phyloP scores from a whole-genome alignment of 2,888 invertebrate genomes.

The Masnerella sp. region DNA sequence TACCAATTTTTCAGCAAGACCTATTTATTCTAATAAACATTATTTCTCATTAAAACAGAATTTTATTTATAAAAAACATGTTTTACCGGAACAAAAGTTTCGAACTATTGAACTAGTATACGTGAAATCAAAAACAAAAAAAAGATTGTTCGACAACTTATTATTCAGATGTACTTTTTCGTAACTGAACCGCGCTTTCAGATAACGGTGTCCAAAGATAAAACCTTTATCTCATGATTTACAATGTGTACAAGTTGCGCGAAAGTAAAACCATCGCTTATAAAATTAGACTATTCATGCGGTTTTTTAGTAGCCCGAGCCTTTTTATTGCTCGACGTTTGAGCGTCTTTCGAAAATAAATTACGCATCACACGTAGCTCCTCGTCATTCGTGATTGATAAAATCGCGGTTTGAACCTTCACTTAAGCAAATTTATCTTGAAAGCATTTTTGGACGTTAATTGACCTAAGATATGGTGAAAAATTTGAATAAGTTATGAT shows the following conservation, averaged over 20 bases:
- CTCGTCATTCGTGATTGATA: slow-evolving; percentile 26
- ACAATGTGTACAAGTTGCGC: slow-evolving; percentile 51
- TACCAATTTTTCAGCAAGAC: too few species aligned
- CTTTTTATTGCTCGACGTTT: slow-evolving; percentile 26
- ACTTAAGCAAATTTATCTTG: slow-evolving; percentile 16
- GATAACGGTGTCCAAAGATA: slow-evolving; percentile 47
- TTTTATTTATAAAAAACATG: too few species aligned
- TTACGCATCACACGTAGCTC: slow-evolving; percentile 11
- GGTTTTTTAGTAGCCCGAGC: slow-evolving; percentile 28
- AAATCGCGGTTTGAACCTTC: slow-evolving; percentile 15
- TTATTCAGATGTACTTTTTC: slow-evolving; percentile 28
- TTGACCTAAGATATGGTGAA: slow-evolving; percentile 11
- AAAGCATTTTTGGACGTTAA: slow-evolving; percentile 32
- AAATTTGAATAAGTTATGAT: slow-evolving; percentile 21
- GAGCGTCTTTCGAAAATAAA: slow-evolving; percentile 32
- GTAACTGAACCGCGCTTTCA: slow-evolving; percentile 22
- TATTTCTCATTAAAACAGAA: too few species aligned
- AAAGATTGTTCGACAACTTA: background rate
- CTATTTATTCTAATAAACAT: too few species aligned
- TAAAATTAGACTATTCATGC: slow-evolving; percentile 49
- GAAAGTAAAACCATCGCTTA: slow-evolving; percentile 46
- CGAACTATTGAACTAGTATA: slow-evolving; percentile 1
- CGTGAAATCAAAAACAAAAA: background rate
- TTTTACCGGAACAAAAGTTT: too few species aligned
- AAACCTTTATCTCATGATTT: slow-evolving; percentile 50